Percentiles rank a stretch among this genome's conserved stretches.
Evolutionary conservation across 30 jellyfish, hydroid and myxozoan genomes (phyloP).

Genomic region (Morbakka virulenta): DNA sequence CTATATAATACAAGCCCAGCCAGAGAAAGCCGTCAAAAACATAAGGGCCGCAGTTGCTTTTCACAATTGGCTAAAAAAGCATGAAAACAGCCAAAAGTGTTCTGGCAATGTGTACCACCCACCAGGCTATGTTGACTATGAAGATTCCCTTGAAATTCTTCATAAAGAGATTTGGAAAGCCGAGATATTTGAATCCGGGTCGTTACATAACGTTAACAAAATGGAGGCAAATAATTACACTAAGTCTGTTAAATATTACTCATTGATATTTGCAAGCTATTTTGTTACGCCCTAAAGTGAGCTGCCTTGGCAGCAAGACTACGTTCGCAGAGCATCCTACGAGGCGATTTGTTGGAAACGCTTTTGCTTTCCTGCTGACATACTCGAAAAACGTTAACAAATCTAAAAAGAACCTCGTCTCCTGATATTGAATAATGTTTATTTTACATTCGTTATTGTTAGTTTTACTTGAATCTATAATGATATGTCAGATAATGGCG

Average conservation of each 20-base stretch:
- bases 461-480: too few species aligned
- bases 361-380: too few species aligned
- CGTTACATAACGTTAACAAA: conserved; percentile 1
- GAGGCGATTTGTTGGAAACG: too few species aligned
- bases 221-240: conserved; percentile 5
- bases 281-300: conserved; percentile 3
- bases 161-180: conserved; percentile 31
- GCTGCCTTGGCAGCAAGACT: conserved; percentile 25
- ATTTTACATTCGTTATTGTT: too few species aligned
- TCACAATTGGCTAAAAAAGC: conserved; percentile 33
- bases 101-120: conserved; percentile 29
- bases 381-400: too few species aligned
- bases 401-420: too few species aligned
- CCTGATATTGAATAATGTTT: too few species aligned
- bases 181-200: conserved; percentile 7
- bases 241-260: conserved; percentile 1
- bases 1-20: conserved; percentile 31
- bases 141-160: conserved; percentile 41
- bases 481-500: too few species aligned
- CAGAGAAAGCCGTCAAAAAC: conserved; percentile 11
- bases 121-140: conserved; percentile 32
- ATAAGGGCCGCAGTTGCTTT: conserved; percentile 24
- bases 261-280: conserved; percentile 1
- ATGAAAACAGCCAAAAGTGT: conserved; percentile 10
- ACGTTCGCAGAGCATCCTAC: conserved; percentile 15